phyloP scores from a whole-genome alignment of 2,797 vertebrate species.

The Botia almorhae region DNA sequence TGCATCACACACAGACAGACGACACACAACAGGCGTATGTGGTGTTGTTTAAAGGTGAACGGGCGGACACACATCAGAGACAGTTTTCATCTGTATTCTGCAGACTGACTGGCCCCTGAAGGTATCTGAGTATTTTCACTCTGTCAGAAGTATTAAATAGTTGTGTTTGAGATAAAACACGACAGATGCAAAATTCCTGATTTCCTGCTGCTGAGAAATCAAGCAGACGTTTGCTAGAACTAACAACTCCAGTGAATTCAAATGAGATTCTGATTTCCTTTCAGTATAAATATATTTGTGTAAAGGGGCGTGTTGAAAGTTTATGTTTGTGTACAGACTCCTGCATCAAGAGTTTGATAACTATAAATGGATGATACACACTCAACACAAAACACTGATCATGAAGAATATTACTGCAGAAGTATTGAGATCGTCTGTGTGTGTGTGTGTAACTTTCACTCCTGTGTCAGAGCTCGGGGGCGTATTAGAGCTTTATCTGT shows the following conservation, averaged over 20 bases:
- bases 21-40: conserved; percentile 1
- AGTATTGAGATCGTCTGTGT: background rate
- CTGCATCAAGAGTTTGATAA: background rate
- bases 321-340: conserved; percentile 11
- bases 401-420: conserved; percentile 13
- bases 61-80: conserved; percentile 12
- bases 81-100: conserved; percentile 57
- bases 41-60: conserved; percentile 9
- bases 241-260: conserved; percentile 60
- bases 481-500: conserved; percentile 7
- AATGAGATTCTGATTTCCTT: conserved; percentile 48
- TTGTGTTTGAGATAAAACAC: conserved; percentile 56
- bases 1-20: background rate
- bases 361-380: conserved; percentile 12
- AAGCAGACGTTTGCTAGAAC: conserved; percentile 55
- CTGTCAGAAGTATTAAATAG: conserved; percentile 59
- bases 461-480: background rate
- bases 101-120: conserved; percentile 51
- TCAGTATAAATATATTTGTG: conserved; percentile 36
- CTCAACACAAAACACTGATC: background rate
- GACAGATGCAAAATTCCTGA: conserved; percentile 50
- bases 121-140: conserved; percentile 46
- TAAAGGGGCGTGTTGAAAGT: background rate
- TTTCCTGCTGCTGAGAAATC: conserved; percentile 50
- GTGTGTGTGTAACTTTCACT: background rate